Percentiles rank a stretch among this genome's conserved stretches.
These are phyloP conservation scores for Camponotus fellah DNA, from an alignment of 2,888 invertebrate genomes.

Conservation along the genomic window DNA sequence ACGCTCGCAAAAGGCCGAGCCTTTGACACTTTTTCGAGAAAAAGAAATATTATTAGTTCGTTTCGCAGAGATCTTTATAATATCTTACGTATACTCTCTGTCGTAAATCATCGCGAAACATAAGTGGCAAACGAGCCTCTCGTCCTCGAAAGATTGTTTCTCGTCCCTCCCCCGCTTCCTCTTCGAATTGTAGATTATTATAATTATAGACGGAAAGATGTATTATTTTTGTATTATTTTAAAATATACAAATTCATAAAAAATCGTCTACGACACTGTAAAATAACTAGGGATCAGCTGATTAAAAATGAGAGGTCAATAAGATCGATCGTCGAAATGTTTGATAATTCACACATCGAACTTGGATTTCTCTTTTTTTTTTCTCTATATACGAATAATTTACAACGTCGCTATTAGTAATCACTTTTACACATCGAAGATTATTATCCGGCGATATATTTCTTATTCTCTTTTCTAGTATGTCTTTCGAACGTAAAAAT, in stretches of 20 bases:
- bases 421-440: constrained; percentile 46
- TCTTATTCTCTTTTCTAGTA: constrained; percentile 4
- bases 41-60: constrained; percentile 9
- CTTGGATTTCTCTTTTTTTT: constrained; percentile 7
- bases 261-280: constrained; percentile 11
- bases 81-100: constrained; percentile 9
- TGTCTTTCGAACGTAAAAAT: constrained; percentile 51
- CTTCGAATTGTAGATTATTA: neutral
- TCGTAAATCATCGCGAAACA: neutral
- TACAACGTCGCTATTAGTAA: constrained; percentile 25
- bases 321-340: constrained; percentile 1
- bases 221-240: neutral
- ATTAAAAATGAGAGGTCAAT: neutral
- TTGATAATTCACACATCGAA: constrained; percentile 32
- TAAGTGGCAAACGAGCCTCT: neutral
- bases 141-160: constrained; percentile 20
- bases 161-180: neutral
- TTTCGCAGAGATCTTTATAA: constrained; percentile 2
- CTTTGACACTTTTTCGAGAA: constrained; percentile 19
- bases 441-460: constrained; percentile 19
- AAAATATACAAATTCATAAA: constrained; percentile 32
- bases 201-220: neutral
- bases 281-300: constrained; percentile 18
- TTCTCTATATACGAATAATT: constrained; percentile 13
- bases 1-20: neutral